These are phyloP conservation scores for Heliornis fulica DNA, from an alignment of 2,113 vertebrate genomes.

Conservation along the genomic window DNA sequence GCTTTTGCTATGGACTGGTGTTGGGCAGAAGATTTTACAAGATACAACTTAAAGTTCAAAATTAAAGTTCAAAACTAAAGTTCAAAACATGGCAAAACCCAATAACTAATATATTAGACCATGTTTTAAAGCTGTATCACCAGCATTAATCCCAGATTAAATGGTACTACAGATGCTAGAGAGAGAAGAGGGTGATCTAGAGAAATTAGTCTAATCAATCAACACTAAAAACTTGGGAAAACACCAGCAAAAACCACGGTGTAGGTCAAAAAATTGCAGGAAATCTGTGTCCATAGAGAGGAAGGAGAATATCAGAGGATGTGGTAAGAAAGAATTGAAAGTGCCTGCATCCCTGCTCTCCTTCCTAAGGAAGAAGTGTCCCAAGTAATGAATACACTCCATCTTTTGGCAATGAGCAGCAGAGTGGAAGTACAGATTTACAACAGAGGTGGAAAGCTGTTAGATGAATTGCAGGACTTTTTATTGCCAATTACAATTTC, in stretches of 20 bases:
- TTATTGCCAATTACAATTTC: constrained; percentile 51
- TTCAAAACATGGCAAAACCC: neutral
- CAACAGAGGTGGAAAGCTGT: neutral
- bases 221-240: neutral
- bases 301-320: neutral
- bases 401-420: neutral
- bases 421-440: neutral
- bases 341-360: neutral
- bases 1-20: neutral
- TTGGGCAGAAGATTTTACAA: neutral
- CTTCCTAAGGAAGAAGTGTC: neutral
- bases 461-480: constrained; percentile 21
- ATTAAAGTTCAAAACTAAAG: neutral
- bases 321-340: neutral
- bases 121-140: neutral
- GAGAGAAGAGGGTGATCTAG: neutral
- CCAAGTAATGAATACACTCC: constrained; percentile 24
- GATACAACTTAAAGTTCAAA: neutral
- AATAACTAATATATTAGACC: neutral
- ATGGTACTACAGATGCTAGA: neutral
- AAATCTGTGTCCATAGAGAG: neutral
- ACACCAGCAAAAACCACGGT: neutral
- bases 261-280: neutral
- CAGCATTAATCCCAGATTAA: neutral
- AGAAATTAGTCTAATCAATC: neutral